A percentile compares a stretch with the other conserved stretches of the same genome.
phyloP scores from a whole-genome alignment of 2,888 invertebrate species.

The Diachrysia chrysitis region DNA sequence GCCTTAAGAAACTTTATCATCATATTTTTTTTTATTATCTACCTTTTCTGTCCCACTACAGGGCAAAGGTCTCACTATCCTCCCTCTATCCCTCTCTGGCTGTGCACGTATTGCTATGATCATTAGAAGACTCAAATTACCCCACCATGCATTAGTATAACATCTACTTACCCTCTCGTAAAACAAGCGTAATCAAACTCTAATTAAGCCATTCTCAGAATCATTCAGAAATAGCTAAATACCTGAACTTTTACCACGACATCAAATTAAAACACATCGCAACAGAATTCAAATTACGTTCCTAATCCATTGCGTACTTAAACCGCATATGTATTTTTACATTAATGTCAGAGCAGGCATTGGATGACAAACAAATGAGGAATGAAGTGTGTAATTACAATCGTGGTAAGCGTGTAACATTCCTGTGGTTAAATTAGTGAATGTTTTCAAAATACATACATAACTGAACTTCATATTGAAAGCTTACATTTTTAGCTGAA shows the following conservation, averaged over 20 bases:
- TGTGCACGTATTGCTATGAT: too few relatives aligned
- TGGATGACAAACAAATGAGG: background rate
- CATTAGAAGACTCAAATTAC: background rate
- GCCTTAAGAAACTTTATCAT: too few relatives aligned
- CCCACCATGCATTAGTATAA: background rate
- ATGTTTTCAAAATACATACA: conserved; percentile 30
- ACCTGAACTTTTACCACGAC: background rate
- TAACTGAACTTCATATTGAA: background rate
- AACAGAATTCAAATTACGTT: background rate
- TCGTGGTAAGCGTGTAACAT: conserved; percentile 10
- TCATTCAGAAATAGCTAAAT: conserved; percentile 19
- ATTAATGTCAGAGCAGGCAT: background rate
- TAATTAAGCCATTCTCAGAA: conserved; percentile 18
- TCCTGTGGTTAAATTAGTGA: conserved; percentile 18
- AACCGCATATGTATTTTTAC: background rate
- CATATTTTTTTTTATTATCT: too few relatives aligned
- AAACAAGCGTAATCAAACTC: background rate
- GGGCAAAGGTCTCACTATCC: too few relatives aligned
- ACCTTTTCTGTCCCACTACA: too few relatives aligned
- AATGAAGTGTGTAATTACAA: background rate
- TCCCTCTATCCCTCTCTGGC: too few relatives aligned
- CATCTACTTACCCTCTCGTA: background rate
- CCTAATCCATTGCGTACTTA: background rate
- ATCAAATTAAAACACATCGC: background rate
- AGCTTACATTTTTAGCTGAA: background rate